Percentiles rank a stretch among this genome's conserved stretches.
Conservation (phyloP, 2,888 invertebrate genomes). For the Bibio marci region DNA sequence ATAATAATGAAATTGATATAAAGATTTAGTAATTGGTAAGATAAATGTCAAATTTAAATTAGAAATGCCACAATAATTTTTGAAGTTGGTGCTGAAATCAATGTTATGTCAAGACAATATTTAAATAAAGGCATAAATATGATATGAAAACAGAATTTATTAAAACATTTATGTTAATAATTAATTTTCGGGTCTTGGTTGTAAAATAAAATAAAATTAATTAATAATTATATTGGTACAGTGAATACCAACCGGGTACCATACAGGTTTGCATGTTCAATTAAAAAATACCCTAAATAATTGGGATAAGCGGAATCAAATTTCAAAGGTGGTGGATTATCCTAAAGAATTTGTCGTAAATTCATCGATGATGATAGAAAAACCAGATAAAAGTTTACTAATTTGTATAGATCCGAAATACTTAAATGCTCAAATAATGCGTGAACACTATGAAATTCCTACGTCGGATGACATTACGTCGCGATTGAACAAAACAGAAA, state of each 20-base stretch:
- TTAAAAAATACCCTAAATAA: too few relatives aligned
- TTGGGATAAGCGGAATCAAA: background rate
- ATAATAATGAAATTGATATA: too few relatives aligned
- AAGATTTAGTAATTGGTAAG: background rate
- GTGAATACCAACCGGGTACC: constrained; percentile 10
- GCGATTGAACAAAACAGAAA: constrained; percentile 10
- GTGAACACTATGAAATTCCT: constrained; percentile 12
- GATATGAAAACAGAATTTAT: constrained; percentile 1
- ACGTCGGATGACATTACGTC: constrained; percentile 12
- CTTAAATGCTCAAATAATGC: constrained; percentile 11
- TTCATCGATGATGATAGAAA: background rate
- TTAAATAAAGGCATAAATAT: background rate
- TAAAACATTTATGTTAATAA: constrained; percentile 9
- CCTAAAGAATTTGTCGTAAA: background rate
- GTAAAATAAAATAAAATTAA: constrained; percentile 10
- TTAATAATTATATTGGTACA: constrained; percentile 5
- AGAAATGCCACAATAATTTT: too few relatives aligned
- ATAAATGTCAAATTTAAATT: background rate
- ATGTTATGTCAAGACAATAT: background rate
- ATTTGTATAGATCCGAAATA: constrained; percentile 16
- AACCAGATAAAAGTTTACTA: constrained; percentile 12
- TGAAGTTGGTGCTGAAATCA: background rate
- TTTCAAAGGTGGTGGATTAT: background rate
- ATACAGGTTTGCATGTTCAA: constrained; percentile 8
- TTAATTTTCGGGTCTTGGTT: constrained; percentile 12